A percentile compares a stretch with the other conserved stretches of the same genome.
These are phyloP conservation scores for Aphelenchoides avenae DNA, from an alignment of 1,140 invertebrate species.

Conservation along the genomic window DNA sequence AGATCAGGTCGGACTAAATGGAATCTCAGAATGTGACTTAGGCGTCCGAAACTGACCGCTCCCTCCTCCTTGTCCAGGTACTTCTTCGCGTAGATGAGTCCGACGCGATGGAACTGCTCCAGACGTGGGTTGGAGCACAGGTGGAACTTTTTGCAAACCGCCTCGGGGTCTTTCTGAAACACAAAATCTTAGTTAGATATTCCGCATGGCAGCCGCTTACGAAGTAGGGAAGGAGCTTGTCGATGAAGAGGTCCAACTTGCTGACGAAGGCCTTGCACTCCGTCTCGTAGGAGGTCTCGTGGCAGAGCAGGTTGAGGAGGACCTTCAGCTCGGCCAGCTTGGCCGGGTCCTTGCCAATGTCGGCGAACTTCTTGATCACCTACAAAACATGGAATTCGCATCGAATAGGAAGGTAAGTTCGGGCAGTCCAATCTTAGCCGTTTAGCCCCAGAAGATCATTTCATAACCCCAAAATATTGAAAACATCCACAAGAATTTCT, in stretches of 20 bases:
- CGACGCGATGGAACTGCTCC: conserved; percentile 52
- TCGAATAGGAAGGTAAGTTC: no score
- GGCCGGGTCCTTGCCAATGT: conserved; percentile 48
- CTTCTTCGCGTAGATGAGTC: conserved; percentile 49
- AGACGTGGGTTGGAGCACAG: conserved; percentile 51
- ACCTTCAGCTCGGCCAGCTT: conserved; percentile 53
- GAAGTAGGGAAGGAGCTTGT: conserved; percentile 50
- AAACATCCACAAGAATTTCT: no score
- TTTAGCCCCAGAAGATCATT: no score
- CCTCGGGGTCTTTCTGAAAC: conserved; percentile 26
- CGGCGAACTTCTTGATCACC: conserved; percentile 49
- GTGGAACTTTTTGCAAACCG: conserved; percentile 48
- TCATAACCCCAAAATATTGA: no score
- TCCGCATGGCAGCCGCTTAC: conserved; percentile 20
- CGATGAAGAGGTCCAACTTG: conserved; percentile 50
- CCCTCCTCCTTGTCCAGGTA: conserved; percentile 30
- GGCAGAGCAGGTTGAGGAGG: conserved; percentile 44
- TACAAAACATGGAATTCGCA: conserved; percentile 7
- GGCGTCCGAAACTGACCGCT: conserved; percentile 30
- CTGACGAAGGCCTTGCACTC: conserved; percentile 54
- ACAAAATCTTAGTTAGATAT: neutral
- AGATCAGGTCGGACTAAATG: conserved; percentile 50
- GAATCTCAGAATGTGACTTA: no score
- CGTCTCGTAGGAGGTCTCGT: conserved; percentile 51
- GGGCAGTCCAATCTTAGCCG: no score